Conservation (phyloP, 2,888 invertebrate genomes). For the Zelleria hepariella region DNA sequence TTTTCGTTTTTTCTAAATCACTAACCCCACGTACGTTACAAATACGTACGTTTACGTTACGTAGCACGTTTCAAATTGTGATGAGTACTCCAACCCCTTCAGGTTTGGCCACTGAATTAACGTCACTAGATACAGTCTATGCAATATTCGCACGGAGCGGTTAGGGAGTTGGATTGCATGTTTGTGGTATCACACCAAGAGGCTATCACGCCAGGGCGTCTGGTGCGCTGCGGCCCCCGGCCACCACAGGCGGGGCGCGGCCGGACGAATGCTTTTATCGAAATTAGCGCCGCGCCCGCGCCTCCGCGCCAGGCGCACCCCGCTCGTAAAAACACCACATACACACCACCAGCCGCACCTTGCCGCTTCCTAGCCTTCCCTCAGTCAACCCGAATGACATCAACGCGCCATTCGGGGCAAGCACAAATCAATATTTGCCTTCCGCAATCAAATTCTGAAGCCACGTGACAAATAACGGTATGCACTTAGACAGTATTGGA, state of each 20-base stretch:
- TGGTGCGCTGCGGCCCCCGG: not conserved
- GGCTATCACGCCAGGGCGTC: slow-evolving; percentile 16
- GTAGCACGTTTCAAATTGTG: too few relatives aligned
- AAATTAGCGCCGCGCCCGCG: slow-evolving; percentile 65
- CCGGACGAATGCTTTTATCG: slow-evolving; percentile 66
- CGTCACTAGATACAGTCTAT: not conserved
- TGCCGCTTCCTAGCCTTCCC: not conserved
- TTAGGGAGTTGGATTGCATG: too few relatives aligned
- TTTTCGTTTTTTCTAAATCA: too few relatives aligned
- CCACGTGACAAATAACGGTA: not conserved
- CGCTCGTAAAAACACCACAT: slow-evolving; percentile 63
- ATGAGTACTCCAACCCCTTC: too few relatives aligned
- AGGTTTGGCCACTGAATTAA: too few relatives aligned
- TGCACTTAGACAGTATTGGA: not conserved
- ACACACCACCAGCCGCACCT: slow-evolving; percentile 34
- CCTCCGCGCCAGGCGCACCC: slow-evolving; percentile 48
- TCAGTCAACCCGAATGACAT: not conserved
- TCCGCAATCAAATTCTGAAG: not conserved
- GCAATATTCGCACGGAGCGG: not conserved
- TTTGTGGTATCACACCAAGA: not conserved
- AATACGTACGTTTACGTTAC: too few relatives aligned
- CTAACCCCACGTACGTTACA: too few relatives aligned
- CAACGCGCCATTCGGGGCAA: not conserved
- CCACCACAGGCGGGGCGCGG: slow-evolving; percentile 57
- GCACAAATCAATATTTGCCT: not conserved